These are phyloP conservation scores for Notechis scutatus DNA, from an alignment of 2,113 vertebrate species.

Conservation along the genomic window DNA sequence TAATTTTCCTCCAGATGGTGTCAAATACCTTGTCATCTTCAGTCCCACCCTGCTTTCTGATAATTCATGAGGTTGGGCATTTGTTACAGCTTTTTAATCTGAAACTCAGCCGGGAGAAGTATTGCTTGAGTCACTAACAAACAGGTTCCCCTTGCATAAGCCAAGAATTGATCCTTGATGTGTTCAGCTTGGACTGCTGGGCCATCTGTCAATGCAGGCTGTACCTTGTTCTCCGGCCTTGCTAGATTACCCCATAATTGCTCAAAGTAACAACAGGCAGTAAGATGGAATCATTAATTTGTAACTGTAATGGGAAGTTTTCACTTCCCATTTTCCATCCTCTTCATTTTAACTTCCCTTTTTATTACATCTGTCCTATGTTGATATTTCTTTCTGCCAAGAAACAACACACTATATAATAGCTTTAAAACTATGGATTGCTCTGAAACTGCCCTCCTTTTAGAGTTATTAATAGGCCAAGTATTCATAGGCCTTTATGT, in stretches of 20 bases:
- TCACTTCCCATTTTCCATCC: not conserved
- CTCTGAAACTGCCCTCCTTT: not conserved
- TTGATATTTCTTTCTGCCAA: not conserved
- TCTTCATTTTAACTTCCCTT: not conserved
- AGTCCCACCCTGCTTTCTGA: not conserved
- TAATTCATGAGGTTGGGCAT: not conserved
- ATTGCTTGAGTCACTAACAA: not conserved
- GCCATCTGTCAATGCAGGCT: slow-evolving; percentile 24
- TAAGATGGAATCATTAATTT: not conserved
- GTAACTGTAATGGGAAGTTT: not conserved
- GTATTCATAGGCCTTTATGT: not conserved
- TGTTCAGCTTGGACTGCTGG: not conserved
- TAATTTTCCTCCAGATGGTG: not conserved
- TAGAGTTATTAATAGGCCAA: not conserved
- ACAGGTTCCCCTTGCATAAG: not conserved
- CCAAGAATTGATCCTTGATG: slow-evolving; percentile 1
- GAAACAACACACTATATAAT: not conserved
- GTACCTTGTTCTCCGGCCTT: not conserved
- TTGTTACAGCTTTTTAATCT: slow-evolving; percentile 8
- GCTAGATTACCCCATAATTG: not conserved
- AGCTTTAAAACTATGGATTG: not conserved
- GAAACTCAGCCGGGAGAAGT: not conserved
- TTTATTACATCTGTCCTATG: not conserved
- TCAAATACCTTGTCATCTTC: not conserved
- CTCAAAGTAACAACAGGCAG: slow-evolving; percentile 1